Conservation (phyloP, 2,888 invertebrate species). For the Drosophila multiciliata region DNA sequence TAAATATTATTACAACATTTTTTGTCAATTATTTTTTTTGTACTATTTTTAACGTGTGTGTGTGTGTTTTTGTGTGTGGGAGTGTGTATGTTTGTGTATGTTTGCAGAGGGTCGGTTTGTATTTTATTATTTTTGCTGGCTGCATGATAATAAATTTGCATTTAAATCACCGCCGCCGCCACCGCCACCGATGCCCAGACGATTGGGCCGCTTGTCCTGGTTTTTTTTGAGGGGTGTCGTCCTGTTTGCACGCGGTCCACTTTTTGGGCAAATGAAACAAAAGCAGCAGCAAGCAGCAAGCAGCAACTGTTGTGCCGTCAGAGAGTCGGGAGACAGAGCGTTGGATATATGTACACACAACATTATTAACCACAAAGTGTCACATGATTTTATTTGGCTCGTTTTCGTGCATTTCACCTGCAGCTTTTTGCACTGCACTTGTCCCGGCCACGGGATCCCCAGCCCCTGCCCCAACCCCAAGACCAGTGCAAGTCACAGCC, state of each 20-base stretch:
- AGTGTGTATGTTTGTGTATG: constrained; percentile 14
- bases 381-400: constrained; percentile 79
- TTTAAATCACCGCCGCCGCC: constrained; percentile 74
- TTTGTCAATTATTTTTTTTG: constrained; percentile 56
- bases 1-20: constrained; percentile 75
- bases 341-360: constrained; percentile 54
- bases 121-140: constrained; percentile 66
- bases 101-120: constrained; percentile 39
- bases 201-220: constrained; percentile 37
- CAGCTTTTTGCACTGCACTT: constrained; percentile 57
- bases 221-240: constrained; percentile 42
- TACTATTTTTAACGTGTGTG: constrained; percentile 47
- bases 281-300: constrained; percentile 9
- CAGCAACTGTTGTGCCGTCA: background rate
- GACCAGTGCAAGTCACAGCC: background rate
- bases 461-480: background rate
- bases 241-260: constrained; percentile 23
- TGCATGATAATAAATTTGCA: constrained; percentile 80
- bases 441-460: background rate
- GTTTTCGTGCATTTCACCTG: constrained; percentile 73
- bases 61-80: constrained; percentile 2
- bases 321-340: constrained; percentile 14
- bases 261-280: constrained; percentile 59
- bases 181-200: constrained; percentile 29
- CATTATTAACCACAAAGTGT: constrained; percentile 81